Evolutionary conservation across 1,140 invertebrate species (phyloP).

Genomic region (Elysia chlorotica): DNA sequence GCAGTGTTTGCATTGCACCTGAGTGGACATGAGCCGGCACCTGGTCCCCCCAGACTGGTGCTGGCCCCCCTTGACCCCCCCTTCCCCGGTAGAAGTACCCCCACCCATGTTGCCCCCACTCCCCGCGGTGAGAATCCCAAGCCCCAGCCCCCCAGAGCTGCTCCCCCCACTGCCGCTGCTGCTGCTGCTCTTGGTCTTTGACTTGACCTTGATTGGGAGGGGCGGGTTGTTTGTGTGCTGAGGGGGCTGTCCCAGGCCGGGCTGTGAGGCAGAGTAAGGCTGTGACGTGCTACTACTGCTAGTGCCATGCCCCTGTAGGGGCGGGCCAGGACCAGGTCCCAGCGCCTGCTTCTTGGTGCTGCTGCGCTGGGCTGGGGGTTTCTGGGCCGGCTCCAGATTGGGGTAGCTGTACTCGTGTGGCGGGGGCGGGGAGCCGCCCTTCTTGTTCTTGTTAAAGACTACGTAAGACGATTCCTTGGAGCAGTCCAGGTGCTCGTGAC

Average conservation of each 20-base stretch:
- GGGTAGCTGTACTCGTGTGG: conserved; percentile 58
- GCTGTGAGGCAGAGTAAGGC: no score
- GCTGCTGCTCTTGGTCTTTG: conserved; percentile 12
- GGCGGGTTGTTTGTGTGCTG: no score
- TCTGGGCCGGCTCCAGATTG: conserved; percentile 50
- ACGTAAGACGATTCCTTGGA: conserved; percentile 75
- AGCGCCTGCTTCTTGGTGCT: conserved; percentile 33
- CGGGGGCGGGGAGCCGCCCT: no score
- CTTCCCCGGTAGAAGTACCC: not conserved
- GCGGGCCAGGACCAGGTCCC: no score
- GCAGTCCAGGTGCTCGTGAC: conserved; percentile 23
- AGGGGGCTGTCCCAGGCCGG: no score
- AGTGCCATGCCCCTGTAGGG: no score
- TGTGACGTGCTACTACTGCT: conserved; percentile 23
- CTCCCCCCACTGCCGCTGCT: no score
- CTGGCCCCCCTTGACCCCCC: not conserved
- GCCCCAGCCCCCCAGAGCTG: no score
- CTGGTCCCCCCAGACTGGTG: not conserved
- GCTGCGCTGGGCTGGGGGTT: conserved; percentile 46
- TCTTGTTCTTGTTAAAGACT: conserved; percentile 71
- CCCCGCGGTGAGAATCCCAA: no score
- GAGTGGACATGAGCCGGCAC: conserved; percentile 31
- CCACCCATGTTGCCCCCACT: not conserved
- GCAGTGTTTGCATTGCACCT: conserved; percentile 63
- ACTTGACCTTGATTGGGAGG: conserved; percentile 45